Evolutionary conservation across 2,113 vertebrate genomes (phyloP), one percentile per base, ranked within the genome.

Genomic region (Spea multiplicata): DNA sequence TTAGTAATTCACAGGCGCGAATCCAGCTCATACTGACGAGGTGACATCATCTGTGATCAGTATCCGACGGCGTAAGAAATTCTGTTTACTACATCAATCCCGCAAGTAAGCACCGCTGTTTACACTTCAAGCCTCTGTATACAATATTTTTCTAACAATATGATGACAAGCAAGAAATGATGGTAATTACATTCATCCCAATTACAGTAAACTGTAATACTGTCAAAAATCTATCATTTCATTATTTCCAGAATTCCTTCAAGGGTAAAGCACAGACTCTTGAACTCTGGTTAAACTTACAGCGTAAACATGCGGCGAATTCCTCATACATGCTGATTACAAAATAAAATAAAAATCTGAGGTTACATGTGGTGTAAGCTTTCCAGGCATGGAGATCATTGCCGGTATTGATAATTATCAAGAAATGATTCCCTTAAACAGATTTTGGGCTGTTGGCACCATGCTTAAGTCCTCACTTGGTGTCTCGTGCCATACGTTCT

Each of bases 31-130:
- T 30, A 2, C 8, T 55, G 17, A 6, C 6, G 9, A 71, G 49
- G 65, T 78, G 47, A 78, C 75, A 44, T 78, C 76, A 78, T 64
- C 5, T 12, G 16, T 46, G 48, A 9, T 65, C 57, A 65, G 17
- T 50, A 17, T 47, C 2, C 7, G n/a, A 66, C 5, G 44, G n/a
- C 16, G 53, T 13, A 72, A 69, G 68, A 72, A 72, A 57, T 57
- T 5, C n/a, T 67, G 48, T 30, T 52, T 14, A 48, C 67, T 9
- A 5, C 12, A 53, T 10, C 61, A 44, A 30, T 30, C 30, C 30
- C 30, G 30, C 30, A 30, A 30, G 30, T 30, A 30, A 30, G 30
- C 30, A 30, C 30, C 30, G 30, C 30, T 30, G 30, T 30, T 30
- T 30, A 30, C 30, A 30, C 2, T 30, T 30, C 30, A 30, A 30